Evolutionary conservation across 2,888 invertebrate genomes (phyloP).

Genomic region (Tachina grossa): DNA sequence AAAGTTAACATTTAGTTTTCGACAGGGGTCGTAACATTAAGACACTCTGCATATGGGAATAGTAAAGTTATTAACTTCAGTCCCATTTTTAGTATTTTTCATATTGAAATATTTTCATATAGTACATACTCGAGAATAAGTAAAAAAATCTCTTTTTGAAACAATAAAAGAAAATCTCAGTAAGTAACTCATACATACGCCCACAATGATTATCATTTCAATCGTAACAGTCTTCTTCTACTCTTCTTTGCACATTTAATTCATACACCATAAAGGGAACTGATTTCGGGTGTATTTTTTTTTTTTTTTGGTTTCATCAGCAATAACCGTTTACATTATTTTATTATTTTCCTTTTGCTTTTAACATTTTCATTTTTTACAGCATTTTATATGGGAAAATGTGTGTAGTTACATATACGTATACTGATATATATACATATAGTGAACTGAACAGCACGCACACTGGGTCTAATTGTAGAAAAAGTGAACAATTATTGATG

Average conservation of each 20-base stretch:
- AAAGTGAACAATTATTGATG: too few relatives aligned
- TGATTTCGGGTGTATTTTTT: constrained; percentile 32
- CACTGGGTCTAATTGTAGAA: too few relatives aligned
- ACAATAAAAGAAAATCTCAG: constrained; percentile 74
- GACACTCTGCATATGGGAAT: constrained; percentile 13
- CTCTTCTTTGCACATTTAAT: constrained; percentile 15
- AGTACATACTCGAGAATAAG: constrained; percentile 43
- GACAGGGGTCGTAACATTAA: too few relatives aligned
- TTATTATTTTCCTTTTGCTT: constrained; percentile 32
- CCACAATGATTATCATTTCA: constrained; percentile 82
- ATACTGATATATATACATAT: too few relatives aligned
- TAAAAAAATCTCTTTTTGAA: constrained; percentile 58
- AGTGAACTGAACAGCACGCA: background rate
- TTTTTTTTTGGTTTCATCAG: constrained; percentile 57
- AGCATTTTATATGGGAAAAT: constrained; percentile 49
- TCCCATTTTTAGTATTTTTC: constrained; percentile 5
- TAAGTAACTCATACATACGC: constrained; percentile 81
- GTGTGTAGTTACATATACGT: too few relatives aligned
- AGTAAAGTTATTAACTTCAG: constrained; percentile 43
- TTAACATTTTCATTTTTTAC: constrained; percentile 49
- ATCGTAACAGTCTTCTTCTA: constrained; percentile 71
- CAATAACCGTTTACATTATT: constrained; percentile 61
- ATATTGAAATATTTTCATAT: constrained; percentile 29
- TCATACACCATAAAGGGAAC: constrained; percentile 33
- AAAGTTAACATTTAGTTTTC: too few relatives aligned